These are phyloP conservation scores for Macrosiphum euphorbiae DNA, from an alignment of 2,888 invertebrate species.

Conservation along the genomic window DNA sequence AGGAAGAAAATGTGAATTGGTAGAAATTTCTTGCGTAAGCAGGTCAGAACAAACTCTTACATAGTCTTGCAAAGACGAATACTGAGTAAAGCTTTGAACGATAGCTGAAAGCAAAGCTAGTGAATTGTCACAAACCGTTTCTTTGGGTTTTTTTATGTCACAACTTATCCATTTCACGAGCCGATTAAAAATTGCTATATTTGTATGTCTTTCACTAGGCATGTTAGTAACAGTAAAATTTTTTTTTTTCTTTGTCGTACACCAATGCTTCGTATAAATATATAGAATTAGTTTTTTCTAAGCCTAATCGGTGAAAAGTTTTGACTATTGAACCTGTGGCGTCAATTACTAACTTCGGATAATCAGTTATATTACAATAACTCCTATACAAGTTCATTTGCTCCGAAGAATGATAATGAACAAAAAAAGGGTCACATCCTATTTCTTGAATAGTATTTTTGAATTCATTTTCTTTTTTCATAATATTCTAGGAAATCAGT, in stretches of 20 bases:
- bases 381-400: not conserved
- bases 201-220: not conserved
- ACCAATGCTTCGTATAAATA: no score
- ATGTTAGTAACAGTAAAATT: not conserved
- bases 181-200: not conserved
- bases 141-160: not conserved
- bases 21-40: not conserved
- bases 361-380: not conserved
- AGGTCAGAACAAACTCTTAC: not conserved
- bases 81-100: slow-evolving; percentile 2
- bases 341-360: no score
- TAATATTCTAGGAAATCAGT: not conserved
- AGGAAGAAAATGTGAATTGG: not conserved
- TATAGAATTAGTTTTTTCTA: no score
- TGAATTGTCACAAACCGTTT: not conserved
- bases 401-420: not conserved
- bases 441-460: not conserved
- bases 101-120: not conserved
- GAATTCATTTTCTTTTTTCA: not conserved
- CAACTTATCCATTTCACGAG: not conserved
- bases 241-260: not conserved
- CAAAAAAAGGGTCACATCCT: slow-evolving; percentile 9
- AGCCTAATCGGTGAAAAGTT: no score
- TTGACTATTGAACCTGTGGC: no score
- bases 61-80: slow-evolving; percentile 26